Evolutionary conservation across 1,140 invertebrate species (phyloP).

Genomic region (Pseudoatta argentina): DNA sequence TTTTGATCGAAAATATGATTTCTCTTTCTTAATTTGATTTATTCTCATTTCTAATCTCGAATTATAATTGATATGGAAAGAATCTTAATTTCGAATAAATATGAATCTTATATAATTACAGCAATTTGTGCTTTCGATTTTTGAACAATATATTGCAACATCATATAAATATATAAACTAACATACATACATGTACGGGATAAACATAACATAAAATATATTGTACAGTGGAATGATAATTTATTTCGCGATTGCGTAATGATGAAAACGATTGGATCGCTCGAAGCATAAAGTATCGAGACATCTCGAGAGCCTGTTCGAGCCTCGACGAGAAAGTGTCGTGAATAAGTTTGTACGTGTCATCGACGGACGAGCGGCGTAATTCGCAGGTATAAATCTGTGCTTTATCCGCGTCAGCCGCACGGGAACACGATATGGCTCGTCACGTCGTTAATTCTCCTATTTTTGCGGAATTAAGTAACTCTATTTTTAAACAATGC

Average conservation of each 20-base stretch:
- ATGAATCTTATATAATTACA: neutral
- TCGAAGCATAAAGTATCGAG: slow-evolving; percentile 24
- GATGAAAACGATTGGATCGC: slow-evolving; percentile 11
- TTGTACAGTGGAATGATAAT: slow-evolving; percentile 24
- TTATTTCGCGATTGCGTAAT: slow-evolving; percentile 35
- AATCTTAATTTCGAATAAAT: neutral
- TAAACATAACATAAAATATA: slow-evolving; percentile 24
- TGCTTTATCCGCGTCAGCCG: neutral
- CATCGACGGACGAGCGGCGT: neutral
- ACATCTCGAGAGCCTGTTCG: slow-evolving; percentile 9
- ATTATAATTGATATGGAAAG: too few species aligned
- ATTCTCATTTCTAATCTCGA: too few species aligned
- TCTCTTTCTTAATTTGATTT: too few species aligned
- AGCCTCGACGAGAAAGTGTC: slow-evolving; percentile 23
- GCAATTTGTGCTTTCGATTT: neutral
- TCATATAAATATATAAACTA: neutral
- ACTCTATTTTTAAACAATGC: slow-evolving; percentile 34
- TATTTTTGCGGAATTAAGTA: slow-evolving; percentile 1
- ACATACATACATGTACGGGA: neutral
- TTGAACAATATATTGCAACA: neutral
- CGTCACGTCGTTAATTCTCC: neutral
- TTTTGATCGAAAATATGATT: too few species aligned
- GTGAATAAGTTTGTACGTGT: slow-evolving; percentile 37
- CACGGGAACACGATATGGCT: neutral
- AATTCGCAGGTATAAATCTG: slow-evolving; percentile 17